Evolutionary conservation across 2,888 invertebrate genomes (phyloP), one percentile per base, ranked within the genome.

Genomic region (Cosmopolites sordidus): DNA sequence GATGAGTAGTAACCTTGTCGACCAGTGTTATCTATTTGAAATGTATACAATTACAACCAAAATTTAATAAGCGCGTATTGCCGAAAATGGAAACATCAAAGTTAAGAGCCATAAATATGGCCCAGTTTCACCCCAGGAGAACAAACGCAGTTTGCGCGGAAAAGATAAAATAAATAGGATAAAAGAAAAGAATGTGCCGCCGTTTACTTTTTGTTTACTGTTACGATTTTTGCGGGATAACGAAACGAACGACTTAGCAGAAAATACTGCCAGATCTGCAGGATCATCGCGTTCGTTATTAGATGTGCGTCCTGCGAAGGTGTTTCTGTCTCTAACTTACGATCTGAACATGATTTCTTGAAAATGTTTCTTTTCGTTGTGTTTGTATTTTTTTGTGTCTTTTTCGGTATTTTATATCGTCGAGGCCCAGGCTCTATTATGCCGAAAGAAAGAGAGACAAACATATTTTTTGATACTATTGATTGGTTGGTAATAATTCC

Each of bases 291-390:
- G 64, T 58, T 60, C 60, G 59, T 33, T 64, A 62, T 63, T 60
- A 60, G 59, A 64, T 59, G 64, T 66, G 65, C 61, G 66, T 58
- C 66, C 64, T 58, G 63, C 60, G 66, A 64, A 66, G 62, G 64
- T 60, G 64, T 33, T 33, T 8, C 64, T 65, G 65, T 63, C 59
- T 58, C 61, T 64, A 64, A 66, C 57, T 64, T 66, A 64, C 63
- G 62, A 62, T 63, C 62, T 52, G 61, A 63, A 63, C 62, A 64
- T 62, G 64, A 47, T 47, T 47, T 39, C 29, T 11, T 12, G 27
- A 47, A 40, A 47, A 47, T 47, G 47, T 47, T 47, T 47, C 47
- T 47, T 47, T 47, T 47, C 39, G 38, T 47, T 38, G 18, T 39
- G 38, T 27, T 39, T 39, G 33, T 22, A 22, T 47, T 47, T 39